Conservation (phyloP, 2,113 vertebrate genomes). For the Oenanthe oenanthe region DNA sequence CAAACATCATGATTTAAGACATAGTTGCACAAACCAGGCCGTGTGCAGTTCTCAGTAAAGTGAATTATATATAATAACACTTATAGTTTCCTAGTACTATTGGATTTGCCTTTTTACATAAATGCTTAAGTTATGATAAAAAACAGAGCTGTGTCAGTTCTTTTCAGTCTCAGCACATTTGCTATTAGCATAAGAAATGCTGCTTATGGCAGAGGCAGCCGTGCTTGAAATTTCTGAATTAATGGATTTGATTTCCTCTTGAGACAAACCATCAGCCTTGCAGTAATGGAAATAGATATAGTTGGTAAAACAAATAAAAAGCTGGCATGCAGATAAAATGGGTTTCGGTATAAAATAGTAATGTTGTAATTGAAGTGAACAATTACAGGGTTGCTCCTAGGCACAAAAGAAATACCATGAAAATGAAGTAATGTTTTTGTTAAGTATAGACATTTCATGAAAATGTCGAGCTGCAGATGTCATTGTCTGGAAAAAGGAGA, state of each 20-base stretch:
- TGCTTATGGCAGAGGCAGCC: constrained; percentile 81
- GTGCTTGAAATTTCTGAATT: constrained; percentile 87
- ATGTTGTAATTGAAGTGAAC: constrained; percentile 83
- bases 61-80: constrained; percentile 78
- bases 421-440: constrained; percentile 82
- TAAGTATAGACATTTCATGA: constrained; percentile 68
- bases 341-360: constrained; percentile 83
- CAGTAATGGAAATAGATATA: constrained; percentile 85
- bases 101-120: constrained; percentile 80
- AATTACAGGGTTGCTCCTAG: constrained; percentile 80
- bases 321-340: constrained; percentile 82
- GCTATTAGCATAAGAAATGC: constrained; percentile 84
- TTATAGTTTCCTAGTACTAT: constrained; percentile 76
- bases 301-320: constrained; percentile 86
- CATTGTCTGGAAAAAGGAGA: constrained; percentile 68
- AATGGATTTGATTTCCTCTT: constrained; percentile 86
- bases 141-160: constrained; percentile 75
- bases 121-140: constrained; percentile 81
- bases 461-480: constrained; percentile 73
- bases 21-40: constrained; percentile 53
- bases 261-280: constrained; percentile 84
- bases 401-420: constrained; percentile 79
- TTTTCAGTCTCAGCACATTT: constrained; percentile 79
- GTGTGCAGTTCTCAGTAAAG: constrained; percentile 67
- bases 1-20: constrained; percentile 59